These are phyloP conservation scores for Antitype chi DNA, from an alignment of 2,888 invertebrate species.

Conservation along the genomic window DNA sequence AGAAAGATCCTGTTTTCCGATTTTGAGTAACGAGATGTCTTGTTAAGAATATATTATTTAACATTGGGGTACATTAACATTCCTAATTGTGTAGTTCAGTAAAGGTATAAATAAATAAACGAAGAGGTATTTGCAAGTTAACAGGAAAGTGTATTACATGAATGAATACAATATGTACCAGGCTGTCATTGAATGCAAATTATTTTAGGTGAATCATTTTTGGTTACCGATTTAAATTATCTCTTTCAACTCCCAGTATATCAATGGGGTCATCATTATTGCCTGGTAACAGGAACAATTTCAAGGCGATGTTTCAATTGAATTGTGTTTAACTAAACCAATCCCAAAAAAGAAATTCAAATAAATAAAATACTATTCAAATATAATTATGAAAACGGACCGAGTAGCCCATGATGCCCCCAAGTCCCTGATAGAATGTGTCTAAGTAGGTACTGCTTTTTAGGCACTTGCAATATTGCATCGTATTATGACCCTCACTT, in stretches of 20 bases:
- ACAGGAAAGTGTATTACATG: conserved; percentile 20
- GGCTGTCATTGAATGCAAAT: conserved; percentile 30
- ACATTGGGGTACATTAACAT: conserved; percentile 47
- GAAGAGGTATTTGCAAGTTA: conserved; percentile 33
- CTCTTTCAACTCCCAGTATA: no score
- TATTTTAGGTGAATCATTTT: conserved; percentile 5
- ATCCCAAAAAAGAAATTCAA: no score
- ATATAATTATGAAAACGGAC: no score
- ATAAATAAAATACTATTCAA: no score
- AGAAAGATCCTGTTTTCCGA: conserved; percentile 59
- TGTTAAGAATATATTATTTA: conserved; percentile 49
- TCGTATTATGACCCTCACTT: no score
- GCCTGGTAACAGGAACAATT: no score
- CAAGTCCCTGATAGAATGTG: no score
- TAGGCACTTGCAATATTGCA: no score
- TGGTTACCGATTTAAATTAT: neutral
- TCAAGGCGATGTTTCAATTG: no score
- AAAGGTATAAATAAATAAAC: conserved; percentile 50
- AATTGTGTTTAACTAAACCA: no score
- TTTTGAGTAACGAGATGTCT: conserved; percentile 60
- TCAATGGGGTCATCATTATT: neutral
- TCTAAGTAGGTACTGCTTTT: no score
- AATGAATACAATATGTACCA: neutral
- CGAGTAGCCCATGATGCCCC: no score
- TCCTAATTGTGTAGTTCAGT: conserved; percentile 20